Evolutionary conservation across 2,797 vertebrate species (phyloP).

Genomic region (Sebastes trivittatus): DNA sequence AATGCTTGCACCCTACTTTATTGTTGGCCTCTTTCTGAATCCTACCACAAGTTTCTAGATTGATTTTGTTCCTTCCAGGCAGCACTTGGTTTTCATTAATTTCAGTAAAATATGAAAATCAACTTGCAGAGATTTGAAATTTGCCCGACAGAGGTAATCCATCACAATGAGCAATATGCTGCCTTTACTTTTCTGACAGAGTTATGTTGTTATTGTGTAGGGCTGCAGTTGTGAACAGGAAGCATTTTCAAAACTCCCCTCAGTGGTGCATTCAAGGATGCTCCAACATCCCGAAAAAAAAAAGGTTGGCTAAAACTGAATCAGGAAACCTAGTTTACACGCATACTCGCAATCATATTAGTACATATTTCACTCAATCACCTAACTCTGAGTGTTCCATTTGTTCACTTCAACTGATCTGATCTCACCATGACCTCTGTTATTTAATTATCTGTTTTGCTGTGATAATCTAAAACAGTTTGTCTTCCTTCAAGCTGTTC

Average conservation of each 20-base stretch:
- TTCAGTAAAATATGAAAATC: constrained; percentile 34
- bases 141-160: constrained; percentile 37
- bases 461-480: neutral
- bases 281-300: neutral
- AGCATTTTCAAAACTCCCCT: neutral
- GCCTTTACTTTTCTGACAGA: constrained; percentile 22
- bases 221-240: neutral
- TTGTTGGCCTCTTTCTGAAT: constrained; percentile 9
- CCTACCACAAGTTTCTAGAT: constrained; percentile 20
- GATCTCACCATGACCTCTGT: neutral
- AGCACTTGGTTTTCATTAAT: constrained; percentile 47
- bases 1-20: constrained; percentile 3
- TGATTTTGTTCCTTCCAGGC: constrained; percentile 54
- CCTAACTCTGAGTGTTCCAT: neutral
- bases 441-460: neutral
- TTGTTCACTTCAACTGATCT: neutral
- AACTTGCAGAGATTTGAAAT: constrained; percentile 31
- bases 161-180: constrained; percentile 50
- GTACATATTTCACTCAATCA: neutral
- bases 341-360: neutral
- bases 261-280: neutral
- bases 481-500: neutral
- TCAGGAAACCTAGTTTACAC: neutral
- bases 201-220: neutral
- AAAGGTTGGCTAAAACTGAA: neutral